A percentile compares a stretch with the other conserved stretches of the same genome.
phyloP scores from a whole-genome alignment of 2,797 vertebrate species.

The Scyliorhinus canicula region DNA sequence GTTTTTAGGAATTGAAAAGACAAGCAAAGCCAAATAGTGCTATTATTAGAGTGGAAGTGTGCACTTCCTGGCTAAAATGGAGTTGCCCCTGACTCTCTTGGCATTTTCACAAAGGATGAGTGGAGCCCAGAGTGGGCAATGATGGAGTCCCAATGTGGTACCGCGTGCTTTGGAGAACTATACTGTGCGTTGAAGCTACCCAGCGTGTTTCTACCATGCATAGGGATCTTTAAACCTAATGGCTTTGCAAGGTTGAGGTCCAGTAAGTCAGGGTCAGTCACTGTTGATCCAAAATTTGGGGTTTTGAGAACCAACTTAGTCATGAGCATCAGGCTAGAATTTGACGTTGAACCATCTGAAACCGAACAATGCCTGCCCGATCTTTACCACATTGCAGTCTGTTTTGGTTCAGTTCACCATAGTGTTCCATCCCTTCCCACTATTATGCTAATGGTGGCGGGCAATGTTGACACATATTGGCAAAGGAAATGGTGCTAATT shows the following conservation, averaged over 20 bases:
- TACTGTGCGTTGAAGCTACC: background rate
- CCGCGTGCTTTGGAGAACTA: background rate
- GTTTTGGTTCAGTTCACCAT: background rate
- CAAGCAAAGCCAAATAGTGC: background rate
- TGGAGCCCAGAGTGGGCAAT: background rate
- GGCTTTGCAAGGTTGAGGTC: background rate
- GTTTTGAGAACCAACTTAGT: background rate
- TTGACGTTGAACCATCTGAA: background rate
- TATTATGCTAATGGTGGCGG: no score
- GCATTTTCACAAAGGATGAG: background rate
- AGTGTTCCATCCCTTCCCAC: background rate
- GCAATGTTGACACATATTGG: background rate
- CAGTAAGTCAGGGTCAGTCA: background rate
- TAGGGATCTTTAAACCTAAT: background rate
- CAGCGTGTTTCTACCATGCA: background rate
- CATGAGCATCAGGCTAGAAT: background rate
- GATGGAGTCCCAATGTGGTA: no score
- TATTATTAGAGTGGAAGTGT: background rate
- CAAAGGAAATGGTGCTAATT: background rate
- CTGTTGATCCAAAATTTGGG: background rate
- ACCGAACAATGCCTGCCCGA: background rate
- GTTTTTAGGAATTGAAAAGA: background rate
- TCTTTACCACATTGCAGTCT: background rate
- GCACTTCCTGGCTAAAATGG: background rate
- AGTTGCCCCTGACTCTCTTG: no score